A percentile compares a stretch with the other conserved stretches of the same genome.
Conservation (phyloP, 2,797 vertebrate species). For the Intellagama lesueurii region DNA sequence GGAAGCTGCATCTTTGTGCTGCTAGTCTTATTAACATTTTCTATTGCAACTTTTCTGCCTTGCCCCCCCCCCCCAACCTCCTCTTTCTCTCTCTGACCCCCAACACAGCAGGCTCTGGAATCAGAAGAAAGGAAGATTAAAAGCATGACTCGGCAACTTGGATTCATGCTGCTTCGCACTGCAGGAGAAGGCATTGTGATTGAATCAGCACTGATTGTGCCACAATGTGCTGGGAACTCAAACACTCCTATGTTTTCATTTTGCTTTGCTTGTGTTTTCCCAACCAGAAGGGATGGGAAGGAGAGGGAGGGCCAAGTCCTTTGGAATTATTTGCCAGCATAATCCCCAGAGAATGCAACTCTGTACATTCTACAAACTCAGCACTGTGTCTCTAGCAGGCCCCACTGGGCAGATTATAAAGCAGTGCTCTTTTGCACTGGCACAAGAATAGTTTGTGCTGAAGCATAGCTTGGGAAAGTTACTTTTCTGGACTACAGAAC, state of each 20-base stretch:
- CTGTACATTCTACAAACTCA: not conserved
- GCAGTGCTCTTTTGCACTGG: too few relatives aligned
- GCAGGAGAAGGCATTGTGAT: slow-evolving; percentile 26
- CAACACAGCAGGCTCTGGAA: slow-evolving; percentile 33
- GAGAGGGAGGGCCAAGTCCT: not conserved
- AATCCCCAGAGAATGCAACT: not conserved
- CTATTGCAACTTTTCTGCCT: not conserved
- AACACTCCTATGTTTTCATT: slow-evolving; percentile 11
- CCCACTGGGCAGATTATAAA: not conserved
- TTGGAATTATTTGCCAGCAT: not conserved
- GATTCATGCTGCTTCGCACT: slow-evolving; percentile 53
- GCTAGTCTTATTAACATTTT: slow-evolving; percentile 39
- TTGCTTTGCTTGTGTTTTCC: slow-evolving; percentile 17
- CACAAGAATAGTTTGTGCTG: not conserved
- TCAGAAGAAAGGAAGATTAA: slow-evolving; percentile 54
- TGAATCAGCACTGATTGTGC: slow-evolving; percentile 13
- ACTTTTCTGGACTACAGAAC: not conserved
- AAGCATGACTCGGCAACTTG: slow-evolving; percentile 44
- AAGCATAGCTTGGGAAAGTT: not conserved
- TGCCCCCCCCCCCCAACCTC: not conserved
- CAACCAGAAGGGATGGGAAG: not conserved
- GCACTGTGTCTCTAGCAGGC: not conserved
- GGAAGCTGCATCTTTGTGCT: slow-evolving; percentile 8
- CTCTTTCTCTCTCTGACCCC: not conserved
- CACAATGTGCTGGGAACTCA: not conserved